A percentile compares a stretch with the other conserved stretches of the same genome.
phyloP scores from a whole-genome alignment of 2,113 vertebrate species.

The Elaphurus davidianus region DNA sequence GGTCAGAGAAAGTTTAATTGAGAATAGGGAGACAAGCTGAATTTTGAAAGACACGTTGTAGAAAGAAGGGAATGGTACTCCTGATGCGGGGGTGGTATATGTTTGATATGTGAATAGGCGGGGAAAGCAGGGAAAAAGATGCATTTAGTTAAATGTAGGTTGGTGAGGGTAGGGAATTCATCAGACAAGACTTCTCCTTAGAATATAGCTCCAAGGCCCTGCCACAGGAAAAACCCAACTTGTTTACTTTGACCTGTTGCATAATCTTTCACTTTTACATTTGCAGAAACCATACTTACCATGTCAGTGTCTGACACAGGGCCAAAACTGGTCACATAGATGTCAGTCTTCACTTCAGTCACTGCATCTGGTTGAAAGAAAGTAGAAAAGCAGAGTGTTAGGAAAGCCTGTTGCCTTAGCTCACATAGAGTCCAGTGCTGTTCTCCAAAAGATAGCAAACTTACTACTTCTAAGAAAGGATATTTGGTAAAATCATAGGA shows the following conservation, averaged over 20 bases:
- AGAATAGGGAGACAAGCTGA: not conserved
- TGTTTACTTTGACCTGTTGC: not conserved
- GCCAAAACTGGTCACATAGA: slow-evolving; percentile 98
- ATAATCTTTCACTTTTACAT: slow-evolving; percentile 7
- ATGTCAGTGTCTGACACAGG: slow-evolving; percentile 98
- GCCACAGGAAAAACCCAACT: not conserved
- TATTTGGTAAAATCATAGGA: not conserved
- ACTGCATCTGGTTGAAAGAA: slow-evolving; percentile 88
- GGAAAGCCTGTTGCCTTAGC: slow-evolving; percentile 39
- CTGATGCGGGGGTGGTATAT: not conserved
- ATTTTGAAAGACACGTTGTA: not conserved
- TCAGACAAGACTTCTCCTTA: not conserved
- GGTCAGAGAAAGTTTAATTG: not conserved
- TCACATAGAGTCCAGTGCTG: not conserved
- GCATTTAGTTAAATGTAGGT: not conserved
- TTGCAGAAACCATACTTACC: slow-evolving; percentile 82
- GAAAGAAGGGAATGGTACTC: not conserved
- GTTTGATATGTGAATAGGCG: not conserved
- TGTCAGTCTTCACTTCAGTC: slow-evolving; percentile 98
- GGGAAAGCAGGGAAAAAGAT: not conserved
- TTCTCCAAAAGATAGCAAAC: not conserved
- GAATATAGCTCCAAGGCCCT: not conserved
- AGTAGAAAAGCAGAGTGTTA: slow-evolving; percentile 53
- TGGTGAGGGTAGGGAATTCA: not conserved
- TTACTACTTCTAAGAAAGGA: not conserved